Evolutionary conservation across 1,140 invertebrate genomes (phyloP).

Genomic region (Plodia interpunctella): DNA sequence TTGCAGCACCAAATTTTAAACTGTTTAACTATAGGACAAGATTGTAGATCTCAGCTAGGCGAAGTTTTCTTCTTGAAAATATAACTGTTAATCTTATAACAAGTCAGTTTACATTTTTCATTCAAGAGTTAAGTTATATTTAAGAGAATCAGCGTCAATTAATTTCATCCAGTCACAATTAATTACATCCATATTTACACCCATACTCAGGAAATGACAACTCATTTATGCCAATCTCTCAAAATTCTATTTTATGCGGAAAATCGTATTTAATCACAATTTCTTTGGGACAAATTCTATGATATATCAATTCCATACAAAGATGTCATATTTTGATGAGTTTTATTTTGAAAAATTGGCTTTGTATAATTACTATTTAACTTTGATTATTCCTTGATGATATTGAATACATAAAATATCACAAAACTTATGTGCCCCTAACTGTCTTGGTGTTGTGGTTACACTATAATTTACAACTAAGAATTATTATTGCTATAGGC

Average conservation of each 20-base stretch:
- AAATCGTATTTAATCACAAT: no score
- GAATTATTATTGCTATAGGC: conserved; percentile 6
- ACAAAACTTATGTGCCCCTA: neutral
- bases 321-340: no score
- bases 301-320: no score
- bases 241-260: no score
- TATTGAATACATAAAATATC: neutral
- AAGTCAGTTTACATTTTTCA: neutral
- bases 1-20: conserved; percentile 21
- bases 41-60: conserved; percentile 11
- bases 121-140: no score
- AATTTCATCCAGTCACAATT: neutral
- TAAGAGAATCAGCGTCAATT: neutral
- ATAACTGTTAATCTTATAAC: neutral
- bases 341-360: no score
- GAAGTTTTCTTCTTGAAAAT: neutral
- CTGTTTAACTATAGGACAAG: conserved; percentile 10
- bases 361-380: neutral
- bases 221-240: neutral
- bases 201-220: neutral
- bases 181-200: neutral
- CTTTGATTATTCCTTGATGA: neutral
- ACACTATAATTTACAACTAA: conserved; percentile 5
- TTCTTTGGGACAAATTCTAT: no score
- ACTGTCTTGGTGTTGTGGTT: neutral